Evolutionary conservation across 2,888 invertebrate species (phyloP), one percentile per base, ranked within the genome.

Genomic region (Ochropacha duplaris): DNA sequence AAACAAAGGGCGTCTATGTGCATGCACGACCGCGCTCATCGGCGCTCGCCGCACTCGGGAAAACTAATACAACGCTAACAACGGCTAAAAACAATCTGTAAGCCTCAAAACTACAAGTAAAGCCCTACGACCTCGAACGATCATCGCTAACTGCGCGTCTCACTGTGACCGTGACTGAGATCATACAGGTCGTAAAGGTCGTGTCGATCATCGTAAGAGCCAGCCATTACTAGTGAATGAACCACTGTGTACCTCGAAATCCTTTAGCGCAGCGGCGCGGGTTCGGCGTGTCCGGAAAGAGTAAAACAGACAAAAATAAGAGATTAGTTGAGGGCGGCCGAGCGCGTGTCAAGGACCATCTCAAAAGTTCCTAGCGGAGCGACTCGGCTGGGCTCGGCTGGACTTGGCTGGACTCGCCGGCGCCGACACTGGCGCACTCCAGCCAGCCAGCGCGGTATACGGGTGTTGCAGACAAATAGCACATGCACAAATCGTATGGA

Each of bases 301-400:
- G 95, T 94, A 94, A 94, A 95, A 94, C 94, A 94, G 94, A 95
- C 93, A 94, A 93, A 93, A 94, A 94, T 82, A 94, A 92, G 92
- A 93, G 85, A 94, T 94, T 94, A 94, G 94, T 94, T 89, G 90
- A 82, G 85, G 85, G 86, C 87, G 87, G 88, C 84, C 88, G 90
- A 86, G 92, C 90, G 90, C 88, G 86, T 80, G 88, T 84, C 96
- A 96, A 96, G 96, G 96, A 97, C 96, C 97, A 97, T 96, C 96
- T 97, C 97, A 96, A 96, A 96, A 96, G 96, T 96, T 96, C 96
- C 96, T 95, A 95, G 94, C 81, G 83, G 70, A 73, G 76, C 69
- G 73, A 24, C 51, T 31, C 51, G 39, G 65, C 31, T 31, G n/a
- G n/a, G n/a, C n/a, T n/a, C n/a, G n/a, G n/a, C n/a, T n/a, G 5